Conservation (phyloP, 1,140 invertebrate genomes). For the Solenopsis fugax region DNA sequence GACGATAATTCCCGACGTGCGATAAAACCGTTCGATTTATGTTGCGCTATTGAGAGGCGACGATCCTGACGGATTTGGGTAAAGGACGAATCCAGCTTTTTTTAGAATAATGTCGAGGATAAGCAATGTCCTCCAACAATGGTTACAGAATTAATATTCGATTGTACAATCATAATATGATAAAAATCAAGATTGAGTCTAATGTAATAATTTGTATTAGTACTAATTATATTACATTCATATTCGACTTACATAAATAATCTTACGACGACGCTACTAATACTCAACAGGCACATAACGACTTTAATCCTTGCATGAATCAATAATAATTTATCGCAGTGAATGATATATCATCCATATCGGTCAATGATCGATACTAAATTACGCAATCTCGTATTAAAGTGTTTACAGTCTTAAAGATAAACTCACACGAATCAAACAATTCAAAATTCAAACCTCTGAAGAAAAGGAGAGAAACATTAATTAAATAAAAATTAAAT, state of each 20-base stretch:
- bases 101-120: background rate
- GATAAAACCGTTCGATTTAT: slow-evolving; percentile 75
- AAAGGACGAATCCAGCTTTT: background rate
- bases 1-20: slow-evolving; percentile 70
- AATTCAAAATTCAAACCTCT: background rate
- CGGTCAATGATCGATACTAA: background rate
- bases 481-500: slow-evolving; percentile 1
- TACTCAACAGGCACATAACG: background rate
- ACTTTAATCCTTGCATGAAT: background rate
- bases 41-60: slow-evolving; percentile 52
- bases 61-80: slow-evolving; percentile 52
- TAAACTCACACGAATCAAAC: background rate
- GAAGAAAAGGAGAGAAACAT: background rate
- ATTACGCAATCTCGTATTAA: background rate
- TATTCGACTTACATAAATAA: slow-evolving; percentile 13
- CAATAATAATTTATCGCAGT: slow-evolving; percentile 13
- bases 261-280: background rate
- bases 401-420: background rate
- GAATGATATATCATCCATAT: background rate
- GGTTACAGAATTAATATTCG: background rate
- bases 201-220: background rate
- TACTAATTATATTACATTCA: background rate
- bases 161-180: background rate
- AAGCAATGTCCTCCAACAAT: background rate
- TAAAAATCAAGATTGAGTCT: background rate